Evolutionary conservation across 1,140 invertebrate species (phyloP), one percentile per base, ranked within the genome.

Genomic region (Bombus haemorrhoidalis): DNA sequence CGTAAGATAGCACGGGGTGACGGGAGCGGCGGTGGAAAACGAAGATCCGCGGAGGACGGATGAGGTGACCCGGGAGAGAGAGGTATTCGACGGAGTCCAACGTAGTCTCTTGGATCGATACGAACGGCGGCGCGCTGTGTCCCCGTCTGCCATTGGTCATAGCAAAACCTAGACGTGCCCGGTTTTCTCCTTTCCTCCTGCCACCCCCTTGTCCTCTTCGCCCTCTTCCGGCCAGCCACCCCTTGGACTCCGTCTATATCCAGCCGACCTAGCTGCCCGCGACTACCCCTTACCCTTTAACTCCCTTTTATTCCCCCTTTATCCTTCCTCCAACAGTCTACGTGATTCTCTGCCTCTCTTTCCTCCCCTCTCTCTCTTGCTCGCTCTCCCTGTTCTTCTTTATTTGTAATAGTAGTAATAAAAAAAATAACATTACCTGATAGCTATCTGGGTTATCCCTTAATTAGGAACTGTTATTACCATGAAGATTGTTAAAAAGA

Each of bases 101-200:
- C 90, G 89, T 91, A 86, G 91, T 92, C 89, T 88, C 91, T 87
- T 90, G 93, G 94, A 94, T 95, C 94, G 94, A 95, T 95, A 95
- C 93, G 88, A 88, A 91, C 92, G 92, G 93, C 93, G 93, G 59
- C 92, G 93, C 92, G 91, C 93, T 93, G 91, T 93, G 94, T 94
- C 93, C 92, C 93, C 92, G 93, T 93, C 92, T 91, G 93, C 94
- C 94, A 95, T 95, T 95, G 94, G 94, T 95, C 94, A 95, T 95
- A 94, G 91, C 91, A 90, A 91, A 92, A 92, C 92, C 93, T 93
- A 93, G 92, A 93, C 90, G 90, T 92, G 92, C 92, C 92, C 89
- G 91, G 87, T 90, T 87, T 86, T 88, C 90, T 91, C 90, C 89
- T 89, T 87, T 87, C 90, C 87, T 81, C 88, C 83, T 75, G 0